A percentile compares a stretch with the other conserved stretches of the same genome.
phyloP scores from a whole-genome alignment of 2,797 vertebrate genomes.

The Thripadectes ignobilis region DNA sequence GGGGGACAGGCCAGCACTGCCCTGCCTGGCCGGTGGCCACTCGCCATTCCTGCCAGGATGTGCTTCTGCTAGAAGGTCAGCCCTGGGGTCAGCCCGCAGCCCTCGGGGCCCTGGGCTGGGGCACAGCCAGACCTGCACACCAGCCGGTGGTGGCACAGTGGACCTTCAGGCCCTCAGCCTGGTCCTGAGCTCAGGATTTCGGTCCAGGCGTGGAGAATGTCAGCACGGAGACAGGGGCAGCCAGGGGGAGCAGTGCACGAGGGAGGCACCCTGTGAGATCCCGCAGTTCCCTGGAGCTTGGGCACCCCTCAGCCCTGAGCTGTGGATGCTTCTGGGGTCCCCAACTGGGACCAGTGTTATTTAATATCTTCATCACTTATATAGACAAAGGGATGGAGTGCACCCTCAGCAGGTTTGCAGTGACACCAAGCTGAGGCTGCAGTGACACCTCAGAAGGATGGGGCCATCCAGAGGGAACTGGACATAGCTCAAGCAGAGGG shows the following conservation, averaged over 20 bases:
- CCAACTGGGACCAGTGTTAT: neutral
- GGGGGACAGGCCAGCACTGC: neutral
- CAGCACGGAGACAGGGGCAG: rapidly evolving
- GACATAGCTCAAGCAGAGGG: neutral
- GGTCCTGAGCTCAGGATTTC: neutral
- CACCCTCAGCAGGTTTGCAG: too few species aligned
- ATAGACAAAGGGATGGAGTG: neutral
- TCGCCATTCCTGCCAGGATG: rapidly evolving
- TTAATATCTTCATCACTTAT: neutral
- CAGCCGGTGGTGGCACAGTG: neutral
- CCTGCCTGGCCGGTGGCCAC: rapidly evolving
- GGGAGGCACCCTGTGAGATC: neutral
- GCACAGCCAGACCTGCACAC: neutral
- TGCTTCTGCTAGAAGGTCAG: neutral
- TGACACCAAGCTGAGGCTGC: neutral
- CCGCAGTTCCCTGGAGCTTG: neutral
- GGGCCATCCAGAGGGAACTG: neutral
- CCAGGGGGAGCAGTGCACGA: neutral
- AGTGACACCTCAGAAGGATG: neutral
- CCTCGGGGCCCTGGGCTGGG: neutral
- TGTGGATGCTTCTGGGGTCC: neutral
- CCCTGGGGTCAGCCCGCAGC: neutral
- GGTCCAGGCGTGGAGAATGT: rapidly evolving
- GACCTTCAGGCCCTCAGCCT: neutral
- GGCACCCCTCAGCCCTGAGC: neutral